Base-by-base conservation (phyloP, 2,888 invertebrate genomes). In the Campopleginae sp. region DNA sequence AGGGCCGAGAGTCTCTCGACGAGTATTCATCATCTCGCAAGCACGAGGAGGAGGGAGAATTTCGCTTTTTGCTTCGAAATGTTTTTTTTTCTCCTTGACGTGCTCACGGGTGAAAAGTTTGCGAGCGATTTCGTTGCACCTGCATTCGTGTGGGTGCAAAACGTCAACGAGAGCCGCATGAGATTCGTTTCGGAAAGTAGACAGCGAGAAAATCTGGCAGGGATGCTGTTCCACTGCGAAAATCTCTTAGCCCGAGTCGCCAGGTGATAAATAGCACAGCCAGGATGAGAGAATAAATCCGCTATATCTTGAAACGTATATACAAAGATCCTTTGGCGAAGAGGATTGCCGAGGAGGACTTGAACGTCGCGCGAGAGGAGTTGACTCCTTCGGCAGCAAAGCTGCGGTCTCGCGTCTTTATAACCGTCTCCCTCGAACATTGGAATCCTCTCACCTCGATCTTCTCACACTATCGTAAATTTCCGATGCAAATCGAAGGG, bases 161-260 rank as follows among this genome's bases (percentile, higher is more conserved):
- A 33, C 74, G 70, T 74, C 80, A 76, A 54, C 51, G 19, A 27
- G 58, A 63, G 19, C 58, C 12, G 23, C 51, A 42, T 6, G 61
- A 54, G 63, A 75, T 76, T 76, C 75, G 38, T 72, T 61, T 71
- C 44, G 23, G 66, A 44, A 65, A 38, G 48, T 42, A 71, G 82
- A 66, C 66, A 63, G 42, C 17, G 42, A 61, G 72, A 63, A 66
- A 63, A 75, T 86, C 74, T 72, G 70, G 72, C 48, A n/a, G n/a
- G n/a, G 51, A 80, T 82, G 65, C 51, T 38, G 65, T 42, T 48
- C 7, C 31, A 61, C 80, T 63, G 44, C 65, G 78, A 58, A 84
- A 86, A 86, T 86, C 86, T 86, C 86, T 84, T 84, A 86, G 78
- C 46, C 46, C 71, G 74, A 83, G 83, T 80, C 71, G 74, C 72